Evolutionary conservation across 1,140 invertebrate genomes (phyloP).

Genomic region (Cyclina sinensis): DNA sequence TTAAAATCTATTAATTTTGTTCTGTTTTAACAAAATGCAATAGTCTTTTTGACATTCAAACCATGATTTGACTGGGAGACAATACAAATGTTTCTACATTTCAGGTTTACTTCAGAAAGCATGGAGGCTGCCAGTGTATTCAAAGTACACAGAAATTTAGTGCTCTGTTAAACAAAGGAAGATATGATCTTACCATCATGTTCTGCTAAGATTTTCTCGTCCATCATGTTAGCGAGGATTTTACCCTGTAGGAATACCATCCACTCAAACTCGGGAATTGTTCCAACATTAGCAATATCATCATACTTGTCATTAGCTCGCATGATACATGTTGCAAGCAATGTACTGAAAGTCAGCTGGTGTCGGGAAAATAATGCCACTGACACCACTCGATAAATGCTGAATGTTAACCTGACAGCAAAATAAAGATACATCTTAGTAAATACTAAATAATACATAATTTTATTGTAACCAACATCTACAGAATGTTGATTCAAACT

Average conservation of each 20-base stretch:
- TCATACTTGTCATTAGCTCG: conserved; percentile 76
- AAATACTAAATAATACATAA: too few relatives aligned
- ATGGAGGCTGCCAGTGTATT: too few relatives aligned
- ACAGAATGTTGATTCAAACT: too few relatives aligned
- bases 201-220: conserved; percentile 76
- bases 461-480: too few relatives aligned
- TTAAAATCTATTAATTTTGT: too few relatives aligned
- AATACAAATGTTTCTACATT: too few relatives aligned
- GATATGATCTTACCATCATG: conserved; percentile 77
- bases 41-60: too few relatives aligned
- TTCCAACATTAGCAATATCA: conserved; percentile 73
- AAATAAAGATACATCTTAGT: too few relatives aligned
- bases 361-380: conserved; percentile 85
- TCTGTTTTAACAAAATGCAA: too few relatives aligned
- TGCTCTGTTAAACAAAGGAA: neutral
- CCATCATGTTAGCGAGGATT: conserved; percentile 83
- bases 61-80: too few relatives aligned
- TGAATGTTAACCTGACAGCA: conserved; percentile 82
- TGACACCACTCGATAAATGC: conserved; percentile 84
- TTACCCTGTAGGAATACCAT: conserved; percentile 84
- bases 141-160: too few relatives aligned
- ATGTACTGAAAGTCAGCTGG: conserved; percentile 85
- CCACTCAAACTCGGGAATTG: conserved; percentile 83
- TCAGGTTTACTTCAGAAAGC: too few relatives aligned
- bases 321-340: conserved; percentile 84